A percentile compares a stretch with the other conserved stretches of the same genome.
Conservation (phyloP, 1,140 invertebrate genomes). For the Microplitis mediator region DNA sequence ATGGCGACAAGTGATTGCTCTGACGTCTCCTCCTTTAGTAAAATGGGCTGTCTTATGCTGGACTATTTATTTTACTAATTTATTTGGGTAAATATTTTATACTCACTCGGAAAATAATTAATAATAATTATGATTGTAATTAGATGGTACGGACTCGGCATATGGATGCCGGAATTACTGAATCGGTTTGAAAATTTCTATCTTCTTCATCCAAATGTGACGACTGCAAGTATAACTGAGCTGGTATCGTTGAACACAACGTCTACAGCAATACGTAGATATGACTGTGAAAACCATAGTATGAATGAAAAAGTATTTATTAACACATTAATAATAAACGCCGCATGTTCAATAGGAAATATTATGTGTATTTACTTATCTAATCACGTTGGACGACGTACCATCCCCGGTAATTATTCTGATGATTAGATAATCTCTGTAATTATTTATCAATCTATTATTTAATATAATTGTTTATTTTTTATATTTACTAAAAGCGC, state of each 20-base stretch:
- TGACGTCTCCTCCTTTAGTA: conserved; percentile 63
- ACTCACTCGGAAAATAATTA: background rate
- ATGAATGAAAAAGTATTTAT: conserved; percentile 57
- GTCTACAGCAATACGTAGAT: background rate
- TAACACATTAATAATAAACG: conserved; percentile 61
- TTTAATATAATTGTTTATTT: background rate
- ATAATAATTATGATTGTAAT: background rate
- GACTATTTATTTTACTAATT: conserved; percentile 69
- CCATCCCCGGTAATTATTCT: conserved; percentile 41
- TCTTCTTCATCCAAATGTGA: conserved; percentile 55
- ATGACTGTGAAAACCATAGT: conserved; percentile 13
- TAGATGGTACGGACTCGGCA: conserved; percentile 73
- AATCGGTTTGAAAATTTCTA: conserved; percentile 64
- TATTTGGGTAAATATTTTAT: conserved; percentile 67
- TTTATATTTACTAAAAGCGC: background rate
- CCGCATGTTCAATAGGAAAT: conserved; percentile 59
- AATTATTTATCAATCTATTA: background rate
- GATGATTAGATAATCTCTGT: background rate
- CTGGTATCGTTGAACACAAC: conserved; percentile 41
- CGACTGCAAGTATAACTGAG: conserved; percentile 58
- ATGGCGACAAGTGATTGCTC: conserved; percentile 61
- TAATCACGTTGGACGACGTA: conserved; percentile 43
- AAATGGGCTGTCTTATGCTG: conserved; percentile 65
- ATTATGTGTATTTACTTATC: conserved; percentile 53
- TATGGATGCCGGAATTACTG: conserved; percentile 75